Evolutionary conservation across 2,113 vertebrate genomes (phyloP).

Genomic region (Macaca mulatta): DNA sequence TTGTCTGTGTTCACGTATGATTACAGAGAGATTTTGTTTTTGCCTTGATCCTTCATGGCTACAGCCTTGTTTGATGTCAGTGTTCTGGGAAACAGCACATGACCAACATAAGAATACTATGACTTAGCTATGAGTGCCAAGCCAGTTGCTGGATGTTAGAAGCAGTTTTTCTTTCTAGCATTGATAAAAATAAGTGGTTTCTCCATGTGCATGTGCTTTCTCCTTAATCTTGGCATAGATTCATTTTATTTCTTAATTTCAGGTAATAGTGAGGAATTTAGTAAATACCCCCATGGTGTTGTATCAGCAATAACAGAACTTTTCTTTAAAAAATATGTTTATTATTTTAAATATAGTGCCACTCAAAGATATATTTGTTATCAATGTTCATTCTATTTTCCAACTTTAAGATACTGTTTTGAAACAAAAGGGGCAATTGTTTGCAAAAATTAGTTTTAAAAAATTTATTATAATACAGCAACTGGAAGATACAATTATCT

Average conservation of each 20-base stretch:
- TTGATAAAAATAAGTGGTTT: background rate
- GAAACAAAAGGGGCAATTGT: background rate
- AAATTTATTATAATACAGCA: background rate
- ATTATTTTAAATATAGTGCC: background rate
- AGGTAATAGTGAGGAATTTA: background rate
- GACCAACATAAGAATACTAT: background rate
- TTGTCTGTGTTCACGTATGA: background rate
- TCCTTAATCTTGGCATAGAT: background rate
- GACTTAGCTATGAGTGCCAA: background rate
- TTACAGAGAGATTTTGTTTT: background rate
- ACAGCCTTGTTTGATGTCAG: background rate
- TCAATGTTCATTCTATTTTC: background rate
- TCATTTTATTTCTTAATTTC: background rate
- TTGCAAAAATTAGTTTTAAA: background rate
- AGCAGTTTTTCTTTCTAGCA: background rate
- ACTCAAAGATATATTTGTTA: background rate
- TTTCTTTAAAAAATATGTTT: background rate
- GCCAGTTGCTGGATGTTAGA: background rate
- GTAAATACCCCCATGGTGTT: background rate
- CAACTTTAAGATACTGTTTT: constrained; percentile 6
- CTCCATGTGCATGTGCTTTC: background rate
- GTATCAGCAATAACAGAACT: background rate
- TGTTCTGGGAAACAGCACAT: background rate
- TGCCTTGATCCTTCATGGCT: background rate
- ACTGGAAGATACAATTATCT: background rate